These are phyloP conservation scores for Linepithema humile DNA, from an alignment of 1,140 invertebrate species.

Conservation along the genomic window DNA sequence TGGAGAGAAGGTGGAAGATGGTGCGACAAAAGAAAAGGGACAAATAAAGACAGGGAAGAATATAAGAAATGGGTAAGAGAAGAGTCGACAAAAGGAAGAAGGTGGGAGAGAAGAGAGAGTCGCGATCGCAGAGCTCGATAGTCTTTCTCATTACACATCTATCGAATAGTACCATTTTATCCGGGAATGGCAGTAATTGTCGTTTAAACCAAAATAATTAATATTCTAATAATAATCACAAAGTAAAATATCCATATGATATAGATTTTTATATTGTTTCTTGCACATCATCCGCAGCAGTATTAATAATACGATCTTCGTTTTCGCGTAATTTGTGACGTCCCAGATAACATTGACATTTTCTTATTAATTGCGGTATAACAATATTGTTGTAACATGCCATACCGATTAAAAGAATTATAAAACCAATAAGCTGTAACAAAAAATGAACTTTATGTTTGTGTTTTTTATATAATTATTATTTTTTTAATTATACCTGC, in stretches of 20 bases:
- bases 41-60: no score
- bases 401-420: constrained; percentile 90
- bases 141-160: no score
- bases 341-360: constrained; percentile 71
- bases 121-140: no score
- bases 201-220: not conserved
- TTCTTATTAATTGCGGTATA: constrained; percentile 81
- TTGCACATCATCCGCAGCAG: constrained; percentile 78
- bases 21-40: no score
- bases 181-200: no score
- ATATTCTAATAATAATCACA: not conserved
- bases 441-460: not conserved
- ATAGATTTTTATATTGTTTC: constrained; percentile 61
- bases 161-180: no score
- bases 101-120: no score
- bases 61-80: no score
- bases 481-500: constrained; percentile 85
- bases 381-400: constrained; percentile 91
- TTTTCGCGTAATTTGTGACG: constrained; percentile 72
- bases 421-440: constrained; percentile 89
- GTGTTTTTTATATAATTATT: not conserved
- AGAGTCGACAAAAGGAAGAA: no score
- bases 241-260: not conserved
- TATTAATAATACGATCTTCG: constrained; percentile 79
- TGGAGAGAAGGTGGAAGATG: no score